Evolutionary conservation across 2,113 vertebrate genomes (phyloP), one percentile per base, ranked within the genome.

Genomic region (Takifugu bimaculatus): DNA sequence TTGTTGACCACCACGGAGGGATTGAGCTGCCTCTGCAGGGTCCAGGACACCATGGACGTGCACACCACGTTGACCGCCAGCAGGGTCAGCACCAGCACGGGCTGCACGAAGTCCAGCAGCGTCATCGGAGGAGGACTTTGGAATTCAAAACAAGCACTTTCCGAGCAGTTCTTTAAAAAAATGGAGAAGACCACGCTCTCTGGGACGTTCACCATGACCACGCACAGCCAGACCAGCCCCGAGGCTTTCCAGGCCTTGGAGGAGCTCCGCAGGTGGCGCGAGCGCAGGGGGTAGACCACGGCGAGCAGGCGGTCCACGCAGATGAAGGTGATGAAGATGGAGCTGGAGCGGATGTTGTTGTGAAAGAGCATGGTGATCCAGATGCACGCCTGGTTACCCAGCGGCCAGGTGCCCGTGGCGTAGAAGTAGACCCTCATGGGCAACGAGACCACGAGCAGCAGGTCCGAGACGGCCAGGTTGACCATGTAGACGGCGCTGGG

Each of bases 271-370:
- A 88, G 26, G 6, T 50, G 58, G 0, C 83, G 77, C 0, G 86
- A 82, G 45, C 76, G 80, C 56, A 91, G 59, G 28, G 88, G 90
- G 35, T 72, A 88, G 14, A 84, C 88, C 49, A 90, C 68, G 4
- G 88, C 88, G 59, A 90, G 57, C 39, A 90, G 66, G 10, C 88
- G 75, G 69, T 88, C 86, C 56, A 87, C 20, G 20, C 85, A 71
- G 67, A 90, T 88, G 58, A 87, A 81, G 54, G 88, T 90, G 77
- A 91, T 88, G 74, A 90, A 89, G 64, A 87, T 54, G 13, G 72
- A 27, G 50, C 87, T 87, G 49, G 84, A 75, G 49, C 76, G 78
- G 42, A 90, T 60, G 63, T 88, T 91, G 70, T 80, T 74, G 4
- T 60, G 60, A 49, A 90, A 87, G 14, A 89, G 51, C 75, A 81